Evolutionary conservation across 2,113 vertebrate genomes (phyloP).

Genomic region (Tetrax tetrax): DNA sequence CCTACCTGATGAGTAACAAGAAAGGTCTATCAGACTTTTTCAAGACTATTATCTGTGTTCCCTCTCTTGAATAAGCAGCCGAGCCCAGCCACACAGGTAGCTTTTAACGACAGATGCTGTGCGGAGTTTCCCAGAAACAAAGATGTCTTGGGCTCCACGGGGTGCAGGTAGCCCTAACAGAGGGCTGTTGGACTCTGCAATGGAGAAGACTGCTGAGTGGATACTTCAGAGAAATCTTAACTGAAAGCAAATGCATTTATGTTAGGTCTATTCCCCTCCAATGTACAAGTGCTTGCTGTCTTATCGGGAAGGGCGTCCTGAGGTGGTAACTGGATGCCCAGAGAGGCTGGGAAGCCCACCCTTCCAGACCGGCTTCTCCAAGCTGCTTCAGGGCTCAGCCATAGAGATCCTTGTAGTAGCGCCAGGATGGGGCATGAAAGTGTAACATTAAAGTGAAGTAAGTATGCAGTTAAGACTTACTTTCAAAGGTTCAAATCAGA

Average conservation of each 20-base stretch:
- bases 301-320: not conserved
- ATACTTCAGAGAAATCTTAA: not conserved
- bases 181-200: not conserved
- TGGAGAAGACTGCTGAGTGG: not conserved
- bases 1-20: not conserved
- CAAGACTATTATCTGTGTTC: not conserved
- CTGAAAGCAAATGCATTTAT: not conserved
- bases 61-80: not conserved
- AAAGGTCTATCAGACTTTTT: not conserved
- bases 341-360: not conserved
- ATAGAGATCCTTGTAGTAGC: not conserved
- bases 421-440: not conserved
- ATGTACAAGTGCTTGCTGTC: fast-evolving
- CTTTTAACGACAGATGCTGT: not conserved
- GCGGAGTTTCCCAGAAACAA: not conserved
- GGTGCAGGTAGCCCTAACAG: not conserved
- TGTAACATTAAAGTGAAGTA: not conserved
- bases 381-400: not conserved
- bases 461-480: not conserved
- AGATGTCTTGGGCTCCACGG: not conserved
- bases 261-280: not conserved
- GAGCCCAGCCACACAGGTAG: not conserved
- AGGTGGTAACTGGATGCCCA: not conserved
- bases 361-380: not conserved
- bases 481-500: not conserved